phyloP scores from a whole-genome alignment of 2,113 vertebrate species.

The Mormyrus lacerda region DNA sequence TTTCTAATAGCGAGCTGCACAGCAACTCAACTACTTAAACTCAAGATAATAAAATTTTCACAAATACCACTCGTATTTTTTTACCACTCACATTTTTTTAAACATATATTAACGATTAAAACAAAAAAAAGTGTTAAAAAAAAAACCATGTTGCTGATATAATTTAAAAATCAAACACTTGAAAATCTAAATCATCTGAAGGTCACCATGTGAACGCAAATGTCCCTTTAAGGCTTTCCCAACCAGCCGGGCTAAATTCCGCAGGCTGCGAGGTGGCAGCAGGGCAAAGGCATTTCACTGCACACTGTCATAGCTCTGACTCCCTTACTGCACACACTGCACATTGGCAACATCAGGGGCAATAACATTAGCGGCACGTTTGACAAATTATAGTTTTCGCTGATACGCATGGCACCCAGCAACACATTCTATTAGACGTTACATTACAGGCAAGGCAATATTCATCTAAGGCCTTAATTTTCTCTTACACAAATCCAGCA shows the following conservation, averaged over 20 bases:
- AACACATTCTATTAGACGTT: not conserved
- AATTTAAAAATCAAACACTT: not conserved
- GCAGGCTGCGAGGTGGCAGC: not conserved
- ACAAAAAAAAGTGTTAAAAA: not conserved
- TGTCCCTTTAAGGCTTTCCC: not conserved
- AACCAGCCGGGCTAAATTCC: not conserved
- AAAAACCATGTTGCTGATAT: not conserved
- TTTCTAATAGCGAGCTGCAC: too few relatives aligned
- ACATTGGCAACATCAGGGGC: not conserved
- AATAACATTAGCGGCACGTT: not conserved
- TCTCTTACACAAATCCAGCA: not conserved
- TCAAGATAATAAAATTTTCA: not conserved
- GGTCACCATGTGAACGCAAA: not conserved
- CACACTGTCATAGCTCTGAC: slow-evolving; percentile 6
- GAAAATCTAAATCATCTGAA: not conserved
- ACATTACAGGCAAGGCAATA: not conserved
- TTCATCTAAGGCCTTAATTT: not conserved
- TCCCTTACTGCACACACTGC: not conserved
- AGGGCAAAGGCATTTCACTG: slow-evolving; percentile 19
- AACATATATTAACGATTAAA: too few relatives aligned
- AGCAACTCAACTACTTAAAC: not conserved
- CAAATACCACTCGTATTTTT: not conserved
- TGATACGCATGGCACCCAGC: not conserved
- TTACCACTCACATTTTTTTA: too few relatives aligned
- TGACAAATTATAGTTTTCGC: slow-evolving; percentile 5